A percentile compares a stretch with the other conserved stretches of the same genome.
Evolutionary conservation across 2,888 invertebrate genomes (phyloP).

Genomic region (Zonitis immaculata): DNA sequence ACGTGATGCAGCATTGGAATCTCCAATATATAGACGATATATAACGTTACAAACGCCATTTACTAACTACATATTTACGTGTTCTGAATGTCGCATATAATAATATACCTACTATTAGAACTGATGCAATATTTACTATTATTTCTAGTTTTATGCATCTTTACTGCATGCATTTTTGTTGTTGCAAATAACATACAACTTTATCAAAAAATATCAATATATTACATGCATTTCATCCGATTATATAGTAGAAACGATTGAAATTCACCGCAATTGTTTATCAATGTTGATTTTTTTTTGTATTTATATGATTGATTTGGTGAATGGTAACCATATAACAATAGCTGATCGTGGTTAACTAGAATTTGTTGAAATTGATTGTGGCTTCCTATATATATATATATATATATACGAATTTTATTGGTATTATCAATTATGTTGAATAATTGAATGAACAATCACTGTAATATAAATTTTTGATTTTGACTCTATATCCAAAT

Average conservation of each 20-base stretch:
- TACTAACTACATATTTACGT: conserved; percentile 18
- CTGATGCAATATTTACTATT: not conserved
- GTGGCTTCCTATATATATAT: too few species aligned
- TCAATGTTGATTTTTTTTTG: not conserved
- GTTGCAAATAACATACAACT: not conserved
- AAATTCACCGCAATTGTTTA: not conserved
- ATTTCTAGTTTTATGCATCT: too few species aligned
- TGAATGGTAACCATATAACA: not conserved
- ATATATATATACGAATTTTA: not conserved
- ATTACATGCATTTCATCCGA: not conserved
- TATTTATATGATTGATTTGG: not conserved
- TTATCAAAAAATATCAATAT: too few species aligned
- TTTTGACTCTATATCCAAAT: too few species aligned
- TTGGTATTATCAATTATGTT: not conserved
- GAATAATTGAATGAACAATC: not conserved
- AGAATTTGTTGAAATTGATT: not conserved
- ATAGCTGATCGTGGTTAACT: not conserved
- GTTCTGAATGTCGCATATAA: conserved; percentile 13
- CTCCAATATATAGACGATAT: too few species aligned
- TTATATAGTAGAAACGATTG: not conserved
- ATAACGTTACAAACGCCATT: conserved; percentile 9
- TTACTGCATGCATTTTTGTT: not conserved
- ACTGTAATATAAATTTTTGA: too few species aligned
- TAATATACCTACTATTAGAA: conserved; percentile 16
- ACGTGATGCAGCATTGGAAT: conserved; percentile 21